Evolutionary conservation across 2,797 vertebrate species (phyloP).

Genomic region (Hypotaenidia philippensis): DNA sequence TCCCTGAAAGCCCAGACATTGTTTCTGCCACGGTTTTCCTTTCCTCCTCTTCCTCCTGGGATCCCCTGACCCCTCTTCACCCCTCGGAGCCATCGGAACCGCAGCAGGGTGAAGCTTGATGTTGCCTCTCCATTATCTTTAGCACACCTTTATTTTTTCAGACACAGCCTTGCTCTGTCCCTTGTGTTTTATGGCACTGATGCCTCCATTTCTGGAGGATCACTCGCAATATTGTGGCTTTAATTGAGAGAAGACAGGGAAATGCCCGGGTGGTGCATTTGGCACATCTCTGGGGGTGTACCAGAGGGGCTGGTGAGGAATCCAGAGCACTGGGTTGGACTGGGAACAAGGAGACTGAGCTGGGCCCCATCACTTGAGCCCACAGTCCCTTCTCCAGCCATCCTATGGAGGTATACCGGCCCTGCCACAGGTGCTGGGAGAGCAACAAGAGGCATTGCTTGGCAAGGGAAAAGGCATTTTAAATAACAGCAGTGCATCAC

Average conservation of each 20-base stretch:
- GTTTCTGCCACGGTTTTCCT: background rate
- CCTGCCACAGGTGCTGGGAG: background rate
- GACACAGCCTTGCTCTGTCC: slow-evolving; percentile 56
- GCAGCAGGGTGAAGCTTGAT: background rate
- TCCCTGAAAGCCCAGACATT: background rate
- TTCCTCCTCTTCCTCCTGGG: background rate
- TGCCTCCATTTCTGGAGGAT: slow-evolving; percentile 61
- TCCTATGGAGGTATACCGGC: background rate
- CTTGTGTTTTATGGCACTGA: slow-evolving; percentile 57
- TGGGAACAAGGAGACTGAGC: background rate
- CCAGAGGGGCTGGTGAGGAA: background rate
- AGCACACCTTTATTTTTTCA: slow-evolving; percentile 14
- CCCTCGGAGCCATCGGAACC: background rate
- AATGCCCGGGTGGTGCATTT: background rate
- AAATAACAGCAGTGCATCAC: slow-evolving; percentile 71
- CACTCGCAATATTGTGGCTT: slow-evolving; percentile 7
- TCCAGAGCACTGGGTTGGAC: background rate
- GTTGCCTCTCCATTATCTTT: slow-evolving; percentile 36
- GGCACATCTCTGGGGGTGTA: fast-evolving
- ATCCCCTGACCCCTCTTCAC: background rate
- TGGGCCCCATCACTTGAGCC: background rate
- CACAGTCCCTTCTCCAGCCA: background rate
- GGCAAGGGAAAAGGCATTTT: slow-evolving; percentile 68
- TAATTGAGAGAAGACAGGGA: background rate
- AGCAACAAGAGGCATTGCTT: background rate